Base-by-base conservation (phyloP, 2,797 vertebrate species). In the Neosilurus mollespiculum region DNA sequence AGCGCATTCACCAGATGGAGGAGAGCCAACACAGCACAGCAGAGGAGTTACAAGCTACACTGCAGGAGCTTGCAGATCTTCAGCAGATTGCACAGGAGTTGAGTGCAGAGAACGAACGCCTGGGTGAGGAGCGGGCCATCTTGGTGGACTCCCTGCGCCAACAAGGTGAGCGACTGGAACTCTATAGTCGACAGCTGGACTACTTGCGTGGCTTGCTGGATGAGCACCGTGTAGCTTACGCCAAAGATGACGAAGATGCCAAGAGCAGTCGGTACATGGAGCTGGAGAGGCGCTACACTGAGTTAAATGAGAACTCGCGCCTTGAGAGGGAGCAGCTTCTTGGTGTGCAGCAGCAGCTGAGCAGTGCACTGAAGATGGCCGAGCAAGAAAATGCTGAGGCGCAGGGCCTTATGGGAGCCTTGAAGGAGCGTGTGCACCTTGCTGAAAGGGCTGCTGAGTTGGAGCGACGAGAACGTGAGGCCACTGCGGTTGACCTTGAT, bases 1-100 rank as follows among this genome's bases (percentile, higher is more conserved):
- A 97, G 78, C 91, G 96, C 12, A 96, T 97, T 78, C 96, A 97
- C 87, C 96, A 97, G 85, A 97, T 97, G 96, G 96, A 97, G 73
- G 96, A 97, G 91, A 96, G 95, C 80, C 96, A 97, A 9, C 96
- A 97, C 87, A 95, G 96, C 49, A 97, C 95, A 0, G 90, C 95
- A 0, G 96, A 97, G 89, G 96, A 96, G 84, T 95, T 97, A 10
- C 96, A 97, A 89, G 96, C 96, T 69, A 97, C 96, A 0, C 92
- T 97, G 26, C 96, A 96, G 71, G 96, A 97, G 84, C 93, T 96
- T 49, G 95, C 96, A 0, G 96, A 97, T 83, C 89, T 97, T 56
- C 96, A 97, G 56, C 96, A 97, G 89, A 95, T 96, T 71, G 95
- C 96, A 0, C 96, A 96, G 75, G 96, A 97, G 81, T 91, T 97